Conservation (phyloP, 2,797 vertebrate species). For the Microctenopoma lineatum region DNA sequence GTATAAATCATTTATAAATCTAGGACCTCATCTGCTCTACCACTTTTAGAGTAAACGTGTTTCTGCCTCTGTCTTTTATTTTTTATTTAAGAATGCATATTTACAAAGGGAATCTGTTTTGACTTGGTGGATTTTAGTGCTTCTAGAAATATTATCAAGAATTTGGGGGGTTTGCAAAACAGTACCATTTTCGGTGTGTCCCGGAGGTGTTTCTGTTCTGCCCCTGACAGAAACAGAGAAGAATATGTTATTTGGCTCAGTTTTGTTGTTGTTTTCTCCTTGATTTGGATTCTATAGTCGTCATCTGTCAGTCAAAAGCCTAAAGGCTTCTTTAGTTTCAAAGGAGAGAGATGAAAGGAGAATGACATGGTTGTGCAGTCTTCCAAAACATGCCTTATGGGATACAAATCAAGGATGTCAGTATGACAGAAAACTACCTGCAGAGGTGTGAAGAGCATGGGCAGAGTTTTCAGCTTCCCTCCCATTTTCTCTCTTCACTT, state of each 20-base stretch:
- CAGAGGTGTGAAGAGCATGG: slow-evolving; percentile 42
- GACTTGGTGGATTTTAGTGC: background rate
- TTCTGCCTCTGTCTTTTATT: background rate
- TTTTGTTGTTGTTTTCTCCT: slow-evolving; percentile 38
- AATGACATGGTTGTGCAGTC: slow-evolving; percentile 57
- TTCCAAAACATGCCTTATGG: slow-evolving; percentile 57
- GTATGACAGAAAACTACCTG: slow-evolving; percentile 54
- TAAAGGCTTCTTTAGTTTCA: slow-evolving; percentile 65
- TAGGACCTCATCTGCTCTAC: background rate
- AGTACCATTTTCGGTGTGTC: slow-evolving; percentile 6
- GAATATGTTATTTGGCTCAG: slow-evolving; percentile 15
- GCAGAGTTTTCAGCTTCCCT: slow-evolving; percentile 44
- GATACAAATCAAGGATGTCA: slow-evolving; percentile 64
- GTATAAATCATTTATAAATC: slow-evolving; percentile 34
- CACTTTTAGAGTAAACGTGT: background rate
- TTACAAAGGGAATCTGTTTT: slow-evolving; percentile 1
- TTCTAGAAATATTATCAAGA: slow-evolving; percentile 1
- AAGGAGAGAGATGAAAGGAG: slow-evolving; percentile 59
- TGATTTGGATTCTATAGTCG: slow-evolving; percentile 45
- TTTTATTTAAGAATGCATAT: slow-evolving; percentile 1
- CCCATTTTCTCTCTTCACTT: slow-evolving; percentile 54
- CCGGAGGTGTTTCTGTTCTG: slow-evolving; percentile 35
- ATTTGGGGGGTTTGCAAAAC: slow-evolving; percentile 3
- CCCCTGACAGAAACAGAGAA: slow-evolving; percentile 34
- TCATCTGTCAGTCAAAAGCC: slow-evolving; percentile 54